Base-by-base conservation (phyloP, 2,113 vertebrate species). In the Candoia aspera region DNA sequence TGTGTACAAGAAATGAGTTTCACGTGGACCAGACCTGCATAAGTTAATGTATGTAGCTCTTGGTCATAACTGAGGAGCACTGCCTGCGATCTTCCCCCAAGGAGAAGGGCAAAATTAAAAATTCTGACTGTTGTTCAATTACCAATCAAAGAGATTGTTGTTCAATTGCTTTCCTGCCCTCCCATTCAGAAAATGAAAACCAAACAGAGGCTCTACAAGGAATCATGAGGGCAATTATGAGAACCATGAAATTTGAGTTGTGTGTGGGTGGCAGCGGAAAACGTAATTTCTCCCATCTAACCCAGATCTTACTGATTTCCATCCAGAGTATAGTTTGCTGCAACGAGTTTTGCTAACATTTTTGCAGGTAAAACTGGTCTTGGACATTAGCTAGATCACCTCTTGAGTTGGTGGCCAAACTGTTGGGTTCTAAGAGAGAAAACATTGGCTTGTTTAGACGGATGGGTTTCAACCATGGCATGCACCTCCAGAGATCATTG, bases 401-500 rank as follows among this genome's bases (percentile, higher is more conserved):
- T 17, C 58, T 49, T 49, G 8, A 13, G 58, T 60, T 60, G 58
- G 58, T 21, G 12, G 58, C 58, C 58, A 60, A 21, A 17, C 60
- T 6, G 12, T 62, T 62, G 12, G 60, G 24, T n/a, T 13, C 10
- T 1, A 73, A 46, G 55, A 87, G 8, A 1, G 4, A 8, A 2
- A 46, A 4, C 37, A 6, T 46, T 26, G 24, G 60, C 6, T 68
- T 10, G 60, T 19, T 64, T 49, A 2, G 17, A 8, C 17, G 26
- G 88, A 26, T 19, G 23, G 37, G 37, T 29, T 87, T 58, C 6
- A 21, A n/a, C 26, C 0, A 8, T 3, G 6, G 11, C n/a, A 13
- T 13, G 4, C 4, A 0, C 23, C 37, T 13, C 13, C 4, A 13
- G 0, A 26, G 23, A 33, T 19, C 46, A 2, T 33, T 3, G 26